phyloP scores from a whole-genome alignment of 2,113 vertebrate species.

The Brachyhypopomus occidentalis region DNA sequence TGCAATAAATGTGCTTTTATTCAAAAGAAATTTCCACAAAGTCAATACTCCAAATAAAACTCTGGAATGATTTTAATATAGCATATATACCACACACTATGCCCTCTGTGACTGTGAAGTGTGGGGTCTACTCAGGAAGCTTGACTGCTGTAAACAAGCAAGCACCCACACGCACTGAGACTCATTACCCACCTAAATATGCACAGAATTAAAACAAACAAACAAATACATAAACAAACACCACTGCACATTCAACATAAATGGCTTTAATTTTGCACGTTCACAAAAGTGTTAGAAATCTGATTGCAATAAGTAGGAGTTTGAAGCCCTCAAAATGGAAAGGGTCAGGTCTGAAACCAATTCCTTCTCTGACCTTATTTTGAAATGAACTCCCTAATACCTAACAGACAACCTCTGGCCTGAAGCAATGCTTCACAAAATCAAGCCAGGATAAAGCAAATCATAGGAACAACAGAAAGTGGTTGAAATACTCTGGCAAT shows the following conservation, averaged over 20 bases:
- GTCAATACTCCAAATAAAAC: neutral
- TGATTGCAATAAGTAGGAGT: too few species aligned
- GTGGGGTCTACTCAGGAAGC: too few species aligned
- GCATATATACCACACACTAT: neutral
- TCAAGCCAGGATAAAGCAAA: neutral
- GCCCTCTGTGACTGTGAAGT: too few species aligned
- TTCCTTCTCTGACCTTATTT: neutral
- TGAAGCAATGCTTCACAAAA: neutral
- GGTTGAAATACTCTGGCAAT: neutral
- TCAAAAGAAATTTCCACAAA: neutral
- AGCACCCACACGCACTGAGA: too few species aligned
- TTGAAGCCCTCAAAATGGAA: neutral
- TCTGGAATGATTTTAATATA: neutral
- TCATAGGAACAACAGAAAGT: neutral
- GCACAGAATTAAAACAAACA: neutral
- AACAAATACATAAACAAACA: too few species aligned
- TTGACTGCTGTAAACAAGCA: too few species aligned
- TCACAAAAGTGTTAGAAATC: too few species aligned
- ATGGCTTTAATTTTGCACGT: too few species aligned
- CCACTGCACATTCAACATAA: too few species aligned
- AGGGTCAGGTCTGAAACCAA: constrained; percentile 5
- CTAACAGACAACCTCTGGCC: neutral
- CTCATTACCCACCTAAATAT: too few species aligned
- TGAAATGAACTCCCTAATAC: constrained; percentile 9
- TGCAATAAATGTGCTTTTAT: neutral